Percentiles rank a stretch among this genome's conserved stretches.
Evolutionary conservation across 2,113 vertebrate species (phyloP).

Genomic region (Ammodytes marinus): DNA sequence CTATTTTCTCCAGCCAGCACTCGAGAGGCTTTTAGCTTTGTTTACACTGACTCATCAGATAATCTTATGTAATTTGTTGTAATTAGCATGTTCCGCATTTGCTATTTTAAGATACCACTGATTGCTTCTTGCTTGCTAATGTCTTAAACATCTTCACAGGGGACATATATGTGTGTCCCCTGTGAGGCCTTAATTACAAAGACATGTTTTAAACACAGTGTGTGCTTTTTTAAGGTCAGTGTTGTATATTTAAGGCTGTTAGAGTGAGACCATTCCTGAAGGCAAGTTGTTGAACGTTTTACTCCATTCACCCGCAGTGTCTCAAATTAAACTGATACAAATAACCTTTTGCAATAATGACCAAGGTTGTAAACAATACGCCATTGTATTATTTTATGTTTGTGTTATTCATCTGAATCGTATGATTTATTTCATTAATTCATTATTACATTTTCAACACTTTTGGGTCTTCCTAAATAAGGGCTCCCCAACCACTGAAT

Average conservation of each 20-base stretch:
- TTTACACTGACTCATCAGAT: conserved; percentile 21
- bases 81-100: conserved; percentile 23
- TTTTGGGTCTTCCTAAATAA: background rate
- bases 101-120: background rate
- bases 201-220: too few species aligned
- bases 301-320: too few species aligned
- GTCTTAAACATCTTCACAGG: background rate
- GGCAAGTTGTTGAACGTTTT: background rate
- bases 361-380: background rate
- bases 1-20: background rate
- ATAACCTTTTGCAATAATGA: background rate
- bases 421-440: background rate
- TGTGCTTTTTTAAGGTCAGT: background rate
- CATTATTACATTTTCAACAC: background rate
- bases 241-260: background rate
- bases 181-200: background rate
- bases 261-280: conserved; percentile 1
- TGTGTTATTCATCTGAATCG: background rate
- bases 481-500: background rate
- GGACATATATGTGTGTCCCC: too few species aligned
- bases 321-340: too few species aligned
- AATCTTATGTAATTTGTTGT: conserved; percentile 3
- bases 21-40: background rate
- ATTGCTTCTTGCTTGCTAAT: background rate
- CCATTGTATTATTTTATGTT: background rate